phyloP scores from a whole-genome alignment of 1,140 invertebrate genomes.

The Glossosoma conforme region DNA sequence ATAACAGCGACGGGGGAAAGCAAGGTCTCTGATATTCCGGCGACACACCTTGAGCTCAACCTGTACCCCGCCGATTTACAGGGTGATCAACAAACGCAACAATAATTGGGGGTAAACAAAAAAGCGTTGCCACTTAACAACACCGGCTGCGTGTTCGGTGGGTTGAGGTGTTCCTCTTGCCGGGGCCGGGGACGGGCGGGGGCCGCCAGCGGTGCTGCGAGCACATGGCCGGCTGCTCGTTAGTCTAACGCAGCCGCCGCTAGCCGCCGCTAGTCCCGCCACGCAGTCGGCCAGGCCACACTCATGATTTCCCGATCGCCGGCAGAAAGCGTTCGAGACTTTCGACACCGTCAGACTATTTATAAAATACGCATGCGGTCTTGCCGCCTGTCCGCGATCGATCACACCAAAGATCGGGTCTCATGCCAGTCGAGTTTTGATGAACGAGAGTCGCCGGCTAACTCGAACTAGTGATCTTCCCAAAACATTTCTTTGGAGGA shows the following conservation, averaged over 20 bases:
- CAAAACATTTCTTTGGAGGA: constrained; percentile 15
- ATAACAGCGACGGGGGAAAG: too few relatives aligned
- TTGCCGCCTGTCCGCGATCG: neutral
- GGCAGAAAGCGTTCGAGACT: too few relatives aligned
- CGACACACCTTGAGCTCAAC: too few relatives aligned
- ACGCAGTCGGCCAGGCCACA: neutral
- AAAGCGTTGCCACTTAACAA: neutral
- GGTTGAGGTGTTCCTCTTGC: neutral
- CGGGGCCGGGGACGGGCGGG: neutral
- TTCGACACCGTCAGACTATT: neutral
- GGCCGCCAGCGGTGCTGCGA: neutral
- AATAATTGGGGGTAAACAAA: too few relatives aligned
- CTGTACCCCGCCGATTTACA: too few relatives aligned
- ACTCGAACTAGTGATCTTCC: too few relatives aligned
- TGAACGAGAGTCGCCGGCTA: constrained; percentile 25
- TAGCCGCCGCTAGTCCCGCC: neutral
- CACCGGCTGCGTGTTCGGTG: neutral
- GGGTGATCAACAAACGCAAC: too few relatives aligned
- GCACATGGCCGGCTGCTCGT: constrained; percentile 4
- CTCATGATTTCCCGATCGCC: neutral
- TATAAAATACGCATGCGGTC: neutral
- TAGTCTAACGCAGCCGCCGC: constrained; percentile 3
- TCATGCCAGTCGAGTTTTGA: neutral
- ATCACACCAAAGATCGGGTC: neutral
- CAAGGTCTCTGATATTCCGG: too few relatives aligned